Conservation (phyloP, 2,113 vertebrate genomes). For the Etheostoma spectabile region DNA sequence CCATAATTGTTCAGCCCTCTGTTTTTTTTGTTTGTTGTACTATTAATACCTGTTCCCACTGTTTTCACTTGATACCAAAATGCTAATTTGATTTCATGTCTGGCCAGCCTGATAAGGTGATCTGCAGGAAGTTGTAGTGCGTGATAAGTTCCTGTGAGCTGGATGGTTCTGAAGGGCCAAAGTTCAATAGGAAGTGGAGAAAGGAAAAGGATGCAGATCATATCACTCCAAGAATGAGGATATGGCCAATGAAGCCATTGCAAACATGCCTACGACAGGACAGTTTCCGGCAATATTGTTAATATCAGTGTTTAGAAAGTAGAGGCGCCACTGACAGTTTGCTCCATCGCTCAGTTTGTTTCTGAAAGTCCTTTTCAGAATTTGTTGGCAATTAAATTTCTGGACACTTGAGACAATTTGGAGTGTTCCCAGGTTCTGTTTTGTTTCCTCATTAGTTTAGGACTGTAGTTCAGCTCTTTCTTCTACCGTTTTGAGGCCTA, state of each 20-base stretch:
- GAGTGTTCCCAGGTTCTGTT: conserved; percentile 42
- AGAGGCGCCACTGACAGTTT: conserved; percentile 16
- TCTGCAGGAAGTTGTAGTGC: conserved; percentile 88
- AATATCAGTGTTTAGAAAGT: conserved; percentile 5
- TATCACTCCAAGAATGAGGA: conserved; percentile 74
- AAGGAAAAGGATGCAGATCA: conserved; percentile 72
- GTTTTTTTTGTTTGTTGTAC: background rate
- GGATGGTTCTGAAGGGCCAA: conserved; percentile 63
- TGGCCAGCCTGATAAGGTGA: conserved; percentile 85
- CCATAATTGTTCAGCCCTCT: too few species aligned
- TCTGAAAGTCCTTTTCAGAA: conserved; percentile 17
- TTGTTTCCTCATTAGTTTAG: conserved; percentile 62
- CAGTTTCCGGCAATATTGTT: background rate
- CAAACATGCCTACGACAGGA: conserved; percentile 26
- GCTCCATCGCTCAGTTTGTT: background rate
- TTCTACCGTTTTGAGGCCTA: conserved; percentile 41
- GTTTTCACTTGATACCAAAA: conserved; percentile 21
- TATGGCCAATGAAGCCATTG: conserved; percentile 58
- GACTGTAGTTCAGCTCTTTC: conserved; percentile 48
- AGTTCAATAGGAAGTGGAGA: conserved; percentile 76
- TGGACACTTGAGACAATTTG: conserved; percentile 12
- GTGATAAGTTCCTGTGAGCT: conserved; percentile 86
- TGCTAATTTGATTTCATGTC: conserved; percentile 66
- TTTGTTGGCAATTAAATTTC: conserved; percentile 28
- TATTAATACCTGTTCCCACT: background rate